A percentile compares a stretch with the other conserved stretches of the same genome.
Evolutionary conservation across 2,113 vertebrate genomes (phyloP).

Genomic region (Notothenia coriiceps): DNA sequence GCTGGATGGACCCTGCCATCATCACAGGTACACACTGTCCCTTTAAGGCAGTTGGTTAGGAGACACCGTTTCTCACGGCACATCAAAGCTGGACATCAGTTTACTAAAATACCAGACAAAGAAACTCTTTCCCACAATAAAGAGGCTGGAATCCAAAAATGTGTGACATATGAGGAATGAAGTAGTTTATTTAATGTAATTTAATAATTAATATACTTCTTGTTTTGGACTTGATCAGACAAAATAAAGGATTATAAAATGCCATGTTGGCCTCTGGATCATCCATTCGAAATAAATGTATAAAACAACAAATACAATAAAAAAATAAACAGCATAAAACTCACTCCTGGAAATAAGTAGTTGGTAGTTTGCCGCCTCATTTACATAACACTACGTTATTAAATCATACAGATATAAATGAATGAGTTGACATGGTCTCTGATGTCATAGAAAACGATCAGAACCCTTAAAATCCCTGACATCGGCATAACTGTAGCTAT

Average conservation of each 20-base stretch:
- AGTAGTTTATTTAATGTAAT: background rate
- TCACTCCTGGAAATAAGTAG: background rate
- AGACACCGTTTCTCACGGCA: background rate
- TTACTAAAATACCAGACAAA: background rate
- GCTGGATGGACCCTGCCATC: conserved; percentile 99
- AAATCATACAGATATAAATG: too few species aligned
- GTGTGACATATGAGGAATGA: background rate
- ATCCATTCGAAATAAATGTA: too few species aligned
- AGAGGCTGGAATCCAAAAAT: background rate
- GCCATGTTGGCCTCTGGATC: too few species aligned
- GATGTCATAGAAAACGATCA: too few species aligned
- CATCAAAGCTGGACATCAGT: background rate
- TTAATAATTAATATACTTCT: background rate
- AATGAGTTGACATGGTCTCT: too few species aligned
- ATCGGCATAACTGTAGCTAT: too few species aligned
- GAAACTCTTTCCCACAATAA: background rate
- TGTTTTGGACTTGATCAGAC: background rate
- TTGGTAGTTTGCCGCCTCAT: background rate
- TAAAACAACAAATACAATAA: background rate
- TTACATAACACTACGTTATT: too few species aligned
- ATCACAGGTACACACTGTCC: conserved; percentile 91
- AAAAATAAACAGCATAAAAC: background rate
- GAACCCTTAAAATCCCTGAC: too few species aligned
- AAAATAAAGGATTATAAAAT: background rate
- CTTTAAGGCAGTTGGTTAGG: too few species aligned